Evolutionary conservation across 2,797 vertebrate species (phyloP), one percentile per base, ranked within the genome.

Genomic region (Sebastes trivittatus): DNA sequence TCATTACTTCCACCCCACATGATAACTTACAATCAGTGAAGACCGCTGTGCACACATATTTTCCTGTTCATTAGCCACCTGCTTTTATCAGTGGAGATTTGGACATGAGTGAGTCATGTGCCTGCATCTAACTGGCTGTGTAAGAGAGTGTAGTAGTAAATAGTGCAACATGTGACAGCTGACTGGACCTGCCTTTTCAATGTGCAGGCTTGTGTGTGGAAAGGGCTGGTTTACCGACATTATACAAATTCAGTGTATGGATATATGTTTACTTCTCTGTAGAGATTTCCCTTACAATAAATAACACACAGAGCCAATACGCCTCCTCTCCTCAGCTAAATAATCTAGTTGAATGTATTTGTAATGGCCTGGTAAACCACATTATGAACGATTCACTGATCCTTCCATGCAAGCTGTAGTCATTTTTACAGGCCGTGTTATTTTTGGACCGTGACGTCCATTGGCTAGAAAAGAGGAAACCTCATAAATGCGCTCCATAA

Each of bases 381-480:
- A 52, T 62, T 54, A 69, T 56, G 10, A 77, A 52, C 2, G 2
- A n/a, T 66, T 76, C 56, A 38, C 34, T 65, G 59, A 76, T 82
- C 58, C 38, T 72, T 56, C 49, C 52, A 20, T 60, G 64, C 29
- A 72, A 60, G 49, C 56, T 55, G 65, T 77, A 46, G 70, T 72
- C 0, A 32, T 80, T 81, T 84, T 79, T 71, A 75, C 74, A 73
- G 65, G 63, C 67, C 9, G 13, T 59, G 68, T 83, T 87, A 88
- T 89, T 87, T 89, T 85, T 87, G 63, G 70, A 77, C 22, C 7
- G 32, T 75, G 78, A 76, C 68, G 11, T 74, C 38, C 58, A 63
- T 60, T 91, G 83, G 87, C 71, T 70, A 7, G 68, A 86, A 71
- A 85, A 69, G 34, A 78, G 72, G 54, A 80, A 83, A 78, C 27